A percentile compares a stretch with the other conserved stretches of the same genome.
Evolutionary conservation across 2,797 vertebrate genomes (phyloP).

Genomic region (Cetoscarus ocellatus): DNA sequence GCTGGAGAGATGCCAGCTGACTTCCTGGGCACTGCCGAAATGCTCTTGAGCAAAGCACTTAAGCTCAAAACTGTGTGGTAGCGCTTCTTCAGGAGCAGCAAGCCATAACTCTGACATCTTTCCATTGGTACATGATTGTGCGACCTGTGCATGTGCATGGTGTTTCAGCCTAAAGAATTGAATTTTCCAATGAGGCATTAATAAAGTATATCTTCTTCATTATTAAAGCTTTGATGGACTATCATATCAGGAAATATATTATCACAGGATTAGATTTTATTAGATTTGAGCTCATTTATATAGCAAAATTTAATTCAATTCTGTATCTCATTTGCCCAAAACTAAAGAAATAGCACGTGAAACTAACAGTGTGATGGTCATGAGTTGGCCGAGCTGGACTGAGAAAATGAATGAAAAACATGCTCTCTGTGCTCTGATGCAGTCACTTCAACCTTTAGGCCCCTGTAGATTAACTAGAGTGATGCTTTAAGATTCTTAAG

Average conservation of each 20-base stretch:
- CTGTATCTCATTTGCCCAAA: constrained; percentile 32
- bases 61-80: too few relatives aligned
- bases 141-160: too few relatives aligned
- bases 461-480: constrained; percentile 52
- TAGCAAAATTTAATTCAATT: constrained; percentile 37
- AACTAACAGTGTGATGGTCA: not conserved
- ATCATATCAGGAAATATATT: constrained; percentile 33
- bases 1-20: too few relatives aligned
- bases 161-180: too few relatives aligned
- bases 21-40: too few relatives aligned
- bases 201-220: not conserved
- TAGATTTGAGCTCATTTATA: constrained; percentile 31
- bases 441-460: constrained; percentile 28
- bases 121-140: too few relatives aligned
- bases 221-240: constrained; percentile 6
- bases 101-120: too few relatives aligned
- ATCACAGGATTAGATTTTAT: constrained; percentile 34
- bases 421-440: not conserved
- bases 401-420: too few relatives aligned
- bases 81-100: too few relatives aligned
- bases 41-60: too few relatives aligned
- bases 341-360: constrained; percentile 22
- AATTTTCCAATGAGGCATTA: too few relatives aligned
- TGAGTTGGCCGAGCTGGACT: too few relatives aligned
- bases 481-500: constrained; percentile 54